Evolutionary conservation across 2,113 vertebrate genomes (phyloP).

Genomic region (Sminthopsis crassicaudata): DNA sequence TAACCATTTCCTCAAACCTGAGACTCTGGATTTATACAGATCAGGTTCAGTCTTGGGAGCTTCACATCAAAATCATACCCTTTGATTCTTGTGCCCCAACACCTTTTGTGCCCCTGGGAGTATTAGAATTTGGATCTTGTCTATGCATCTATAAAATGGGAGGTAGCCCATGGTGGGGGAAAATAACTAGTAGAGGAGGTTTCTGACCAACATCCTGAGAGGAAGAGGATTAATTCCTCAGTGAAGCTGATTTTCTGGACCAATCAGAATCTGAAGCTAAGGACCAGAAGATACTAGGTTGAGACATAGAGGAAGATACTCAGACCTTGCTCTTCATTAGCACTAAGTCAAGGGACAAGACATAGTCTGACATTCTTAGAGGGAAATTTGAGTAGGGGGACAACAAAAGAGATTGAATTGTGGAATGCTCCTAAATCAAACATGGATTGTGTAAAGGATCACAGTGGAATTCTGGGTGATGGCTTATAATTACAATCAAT

Average conservation of each 20-base stretch:
- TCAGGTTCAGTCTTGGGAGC: neutral
- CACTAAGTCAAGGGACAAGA: neutral
- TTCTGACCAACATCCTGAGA: neutral
- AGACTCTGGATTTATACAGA: neutral
- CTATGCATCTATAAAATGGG: neutral
- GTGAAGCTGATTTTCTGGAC: neutral
- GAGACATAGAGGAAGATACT: neutral
- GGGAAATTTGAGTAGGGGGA: neutral
- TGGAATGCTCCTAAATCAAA: neutral
- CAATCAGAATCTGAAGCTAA: neutral
- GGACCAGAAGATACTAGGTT: neutral
- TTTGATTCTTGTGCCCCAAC: neutral
- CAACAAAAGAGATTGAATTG: neutral
- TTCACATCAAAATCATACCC: neutral
- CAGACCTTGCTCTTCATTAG: neutral
- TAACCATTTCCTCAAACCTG: neutral
- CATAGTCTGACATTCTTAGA: neutral
- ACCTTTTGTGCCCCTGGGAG: neutral
- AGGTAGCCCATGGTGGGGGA: neutral
- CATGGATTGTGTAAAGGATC: neutral
- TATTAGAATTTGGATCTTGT: neutral
- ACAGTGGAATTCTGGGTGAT: neutral
- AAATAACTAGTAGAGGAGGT: neutral
- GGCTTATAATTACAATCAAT: neutral
- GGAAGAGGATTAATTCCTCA: neutral